phyloP scores from a whole-genome alignment of 2,888 invertebrate species.

The Penaeus monodon region DNA sequence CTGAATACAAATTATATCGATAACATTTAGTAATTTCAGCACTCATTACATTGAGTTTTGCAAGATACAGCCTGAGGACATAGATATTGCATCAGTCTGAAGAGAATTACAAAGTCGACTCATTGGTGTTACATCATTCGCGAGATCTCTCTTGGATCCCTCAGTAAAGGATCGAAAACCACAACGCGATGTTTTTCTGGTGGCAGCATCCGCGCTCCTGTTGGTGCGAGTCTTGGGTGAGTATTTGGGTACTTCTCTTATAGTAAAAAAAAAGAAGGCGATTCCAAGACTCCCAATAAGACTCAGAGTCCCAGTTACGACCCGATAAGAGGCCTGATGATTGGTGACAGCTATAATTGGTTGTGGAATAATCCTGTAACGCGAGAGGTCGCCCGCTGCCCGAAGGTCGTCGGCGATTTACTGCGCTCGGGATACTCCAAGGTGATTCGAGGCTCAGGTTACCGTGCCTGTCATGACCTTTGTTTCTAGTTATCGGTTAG shows the following conservation, averaged over 20 bases:
- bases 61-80: too few relatives aligned
- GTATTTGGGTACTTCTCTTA: conserved; percentile 9
- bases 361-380: conserved; percentile 61
- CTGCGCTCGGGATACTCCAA: conserved; percentile 13
- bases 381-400: conserved; percentile 52
- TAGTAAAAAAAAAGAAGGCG: background rate
- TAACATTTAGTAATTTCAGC: too few relatives aligned
- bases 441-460: background rate
- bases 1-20: too few relatives aligned
- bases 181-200: background rate
- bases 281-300: background rate
- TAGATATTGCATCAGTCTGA: conserved; percentile 1
- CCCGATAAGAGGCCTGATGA: conserved; percentile 27
- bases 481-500: too few relatives aligned
- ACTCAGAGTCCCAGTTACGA: background rate
- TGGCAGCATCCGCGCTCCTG: too few relatives aligned
- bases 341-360: conserved; percentile 52
- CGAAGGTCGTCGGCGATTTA: conserved; percentile 44
- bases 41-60: too few relatives aligned
- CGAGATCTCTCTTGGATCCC: background rate
- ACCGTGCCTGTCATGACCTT: too few relatives aligned
- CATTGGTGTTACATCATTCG: background rate
- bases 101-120: background rate
- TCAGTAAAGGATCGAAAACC: background rate
- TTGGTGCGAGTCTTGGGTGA: background rate